Evolutionary conservation across 2,797 vertebrate genomes (phyloP).

Genomic region (Rhinatrema bivittatum): DNA sequence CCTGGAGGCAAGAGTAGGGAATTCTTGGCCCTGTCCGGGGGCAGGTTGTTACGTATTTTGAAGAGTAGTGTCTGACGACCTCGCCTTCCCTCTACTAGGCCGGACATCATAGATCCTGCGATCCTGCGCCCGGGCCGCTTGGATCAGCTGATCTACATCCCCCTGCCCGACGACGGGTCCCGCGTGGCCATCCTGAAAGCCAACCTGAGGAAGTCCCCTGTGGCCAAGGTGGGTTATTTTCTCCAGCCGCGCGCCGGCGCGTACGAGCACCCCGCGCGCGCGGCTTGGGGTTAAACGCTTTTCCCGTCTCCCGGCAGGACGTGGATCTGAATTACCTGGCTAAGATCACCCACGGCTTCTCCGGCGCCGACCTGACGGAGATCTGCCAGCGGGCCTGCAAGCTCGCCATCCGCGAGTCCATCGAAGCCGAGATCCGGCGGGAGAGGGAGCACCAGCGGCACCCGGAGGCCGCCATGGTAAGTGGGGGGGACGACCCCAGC

Average conservation of each 20-base stretch:
- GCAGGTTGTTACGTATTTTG: not conserved
- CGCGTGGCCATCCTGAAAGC: conserved; percentile 40
- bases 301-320: conserved; percentile 32
- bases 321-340: conserved; percentile 58
- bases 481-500: too few relatives aligned
- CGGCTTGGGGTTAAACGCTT: too few relatives aligned
- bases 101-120: conserved; percentile 47
- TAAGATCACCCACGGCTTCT: conserved; percentile 63
- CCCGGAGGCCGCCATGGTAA: conserved; percentile 56
- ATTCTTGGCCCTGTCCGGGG: not conserved
- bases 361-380: conserved; percentile 65
- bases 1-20: not conserved
- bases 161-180: conserved; percentile 39
- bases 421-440: conserved; percentile 58
- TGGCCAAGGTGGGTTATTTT: conserved; percentile 23
- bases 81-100: conserved; percentile 21
- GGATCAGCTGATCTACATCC: conserved; percentile 49
- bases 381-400: conserved; percentile 69
- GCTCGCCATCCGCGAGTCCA: conserved; percentile 63
- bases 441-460: conserved; percentile 53
- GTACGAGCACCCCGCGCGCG: too few relatives aligned
- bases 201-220: conserved; percentile 44
- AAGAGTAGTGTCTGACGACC: not conserved
- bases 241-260: too few relatives aligned
- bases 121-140: conserved; percentile 42